Evolutionary conservation across 2,113 vertebrate species (phyloP).

Genomic region (Lophotis ruficrista): DNA sequence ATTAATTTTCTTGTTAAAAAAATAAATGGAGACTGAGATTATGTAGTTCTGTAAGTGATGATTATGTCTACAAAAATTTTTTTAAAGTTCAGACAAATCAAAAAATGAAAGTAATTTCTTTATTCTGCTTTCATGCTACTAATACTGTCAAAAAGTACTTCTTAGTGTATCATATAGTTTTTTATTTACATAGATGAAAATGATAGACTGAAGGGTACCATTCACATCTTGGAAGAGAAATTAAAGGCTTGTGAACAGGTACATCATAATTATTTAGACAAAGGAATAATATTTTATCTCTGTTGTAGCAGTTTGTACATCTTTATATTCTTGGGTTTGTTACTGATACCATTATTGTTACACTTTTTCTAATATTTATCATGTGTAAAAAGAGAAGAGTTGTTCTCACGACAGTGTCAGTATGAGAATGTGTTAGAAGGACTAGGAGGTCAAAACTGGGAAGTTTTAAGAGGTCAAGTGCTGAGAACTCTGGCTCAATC

Average conservation of each 20-base stretch:
- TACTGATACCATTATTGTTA: not conserved
- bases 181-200: conserved; percentile 76
- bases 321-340: not conserved
- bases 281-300: not conserved
- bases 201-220: conserved; percentile 68
- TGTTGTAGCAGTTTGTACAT: not conserved
- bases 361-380: not conserved
- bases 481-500: not conserved
- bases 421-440: not conserved
- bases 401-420: not conserved
- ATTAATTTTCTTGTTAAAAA: not conserved
- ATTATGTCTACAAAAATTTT: not conserved
- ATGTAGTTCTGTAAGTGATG: not conserved
- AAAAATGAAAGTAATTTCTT: not conserved
- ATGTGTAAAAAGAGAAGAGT: not conserved
- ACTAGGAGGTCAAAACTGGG: not conserved
- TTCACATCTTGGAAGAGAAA: conserved; percentile 69
- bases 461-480: too few relatives aligned
- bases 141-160: not conserved
- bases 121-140: not conserved
- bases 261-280: not conserved
- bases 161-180: not conserved
- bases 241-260: conserved; percentile 75
- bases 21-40: not conserved
- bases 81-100: not conserved